Evolutionary conservation across 2,797 vertebrate species (phyloP), one percentile per base, ranked within the genome.

Genomic region (Lutjanus argentimaculatus): DNA sequence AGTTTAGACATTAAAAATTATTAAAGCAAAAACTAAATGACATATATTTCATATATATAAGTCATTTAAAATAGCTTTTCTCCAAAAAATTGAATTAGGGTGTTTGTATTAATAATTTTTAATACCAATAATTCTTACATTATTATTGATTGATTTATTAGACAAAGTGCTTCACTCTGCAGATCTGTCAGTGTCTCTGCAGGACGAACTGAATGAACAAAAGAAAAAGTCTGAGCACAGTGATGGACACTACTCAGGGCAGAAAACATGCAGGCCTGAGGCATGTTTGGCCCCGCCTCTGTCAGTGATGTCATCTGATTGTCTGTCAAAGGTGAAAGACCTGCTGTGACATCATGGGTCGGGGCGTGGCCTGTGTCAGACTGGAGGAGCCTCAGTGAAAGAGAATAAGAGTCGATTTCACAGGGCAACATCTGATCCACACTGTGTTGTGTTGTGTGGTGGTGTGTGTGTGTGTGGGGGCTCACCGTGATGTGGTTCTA

Each of bases 251-350:
- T 10, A 5, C 48, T 71, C 42, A 3, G 56, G 42, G 40, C 10
- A 21, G 2, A 15, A 30, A 66, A 59, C 17, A 67, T 11, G 17
- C 8, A 17, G 2, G 13, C 30, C 10, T 43, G 7, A 43, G 42
- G 8, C 42, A 43, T 1, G 4, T 46, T 12, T 46, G 46, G 66
- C 55, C 48, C 69, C 12, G 25, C 66, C 70, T 36, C 46, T 1
- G 2, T 9, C 42, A 6, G 52, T 64, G 71, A 56, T 36, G n/a
- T 65, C 71, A 75, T 40, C 7, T 15, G 15, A 25, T 15, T 42
- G 42, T 4, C 45, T 72, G 70, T 46, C 48, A 66, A 45, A 74
- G 67, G 77, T 51, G 58, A 66, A n/a, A 66, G 30, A 52, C 48
- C 73, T 56, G 72, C 49, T 13, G 68, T 79, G 68, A 72, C 42